A percentile compares a stretch with the other conserved stretches of the same genome.
Conservation (phyloP, 2,888 invertebrate species). For the Heliconius ethilla region DNA sequence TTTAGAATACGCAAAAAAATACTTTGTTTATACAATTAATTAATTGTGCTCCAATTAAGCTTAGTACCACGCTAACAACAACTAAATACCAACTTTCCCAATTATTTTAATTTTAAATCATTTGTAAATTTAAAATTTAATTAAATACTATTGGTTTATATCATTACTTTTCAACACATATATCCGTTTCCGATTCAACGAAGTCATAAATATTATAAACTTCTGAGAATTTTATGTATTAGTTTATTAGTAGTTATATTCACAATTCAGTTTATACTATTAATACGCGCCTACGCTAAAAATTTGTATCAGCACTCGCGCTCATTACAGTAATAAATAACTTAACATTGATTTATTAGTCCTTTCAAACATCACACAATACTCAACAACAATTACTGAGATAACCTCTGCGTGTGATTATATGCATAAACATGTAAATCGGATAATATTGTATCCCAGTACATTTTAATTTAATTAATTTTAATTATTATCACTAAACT, state of each 20-base stretch:
- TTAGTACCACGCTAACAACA: no score
- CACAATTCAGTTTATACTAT: slow-evolving; percentile 19
- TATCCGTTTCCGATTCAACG: not conserved
- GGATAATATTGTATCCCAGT: slow-evolving; percentile 27
- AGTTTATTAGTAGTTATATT: not conserved
- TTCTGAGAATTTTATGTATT: not conserved
- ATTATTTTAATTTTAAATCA: no score
- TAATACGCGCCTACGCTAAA: slow-evolving; percentile 16
- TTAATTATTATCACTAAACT: not conserved
- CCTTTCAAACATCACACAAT: slow-evolving; percentile 41
- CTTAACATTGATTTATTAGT: slow-evolving; percentile 38
- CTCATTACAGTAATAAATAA: slow-evolving; percentile 31
- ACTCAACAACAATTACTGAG: slow-evolving; percentile 45
- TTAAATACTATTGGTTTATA: no score
- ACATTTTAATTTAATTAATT: not conserved
- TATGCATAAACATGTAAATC: slow-evolving; percentile 32
- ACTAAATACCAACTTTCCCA: no score
- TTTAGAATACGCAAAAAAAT: slow-evolving; percentile 29
- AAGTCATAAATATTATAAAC: not conserved
- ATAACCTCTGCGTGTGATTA: slow-evolving; percentile 45
- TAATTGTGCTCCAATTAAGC: not conserved
- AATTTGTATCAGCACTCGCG: slow-evolving; percentile 15
- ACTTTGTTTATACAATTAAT: not conserved
- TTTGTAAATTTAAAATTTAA: no score
- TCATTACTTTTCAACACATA: not conserved